These are phyloP conservation scores for Tiphia femorata DNA, from an alignment of 2,888 invertebrate genomes.

Conservation along the genomic window DNA sequence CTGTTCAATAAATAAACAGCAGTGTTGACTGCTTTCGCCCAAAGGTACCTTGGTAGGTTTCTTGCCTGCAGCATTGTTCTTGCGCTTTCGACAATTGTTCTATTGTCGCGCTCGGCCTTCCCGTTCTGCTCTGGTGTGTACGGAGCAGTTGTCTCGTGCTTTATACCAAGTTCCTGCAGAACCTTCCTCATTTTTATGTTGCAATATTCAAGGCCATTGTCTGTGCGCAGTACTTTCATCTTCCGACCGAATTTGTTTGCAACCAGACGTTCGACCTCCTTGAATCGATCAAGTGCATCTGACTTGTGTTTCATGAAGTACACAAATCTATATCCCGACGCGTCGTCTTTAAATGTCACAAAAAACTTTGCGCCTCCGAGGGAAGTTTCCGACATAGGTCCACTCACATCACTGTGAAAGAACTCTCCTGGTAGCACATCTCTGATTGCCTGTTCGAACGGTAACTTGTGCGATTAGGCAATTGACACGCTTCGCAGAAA, in stretches of 20 bases:
- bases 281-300: neutral
- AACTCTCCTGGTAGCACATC: slow-evolving; percentile 10
- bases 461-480: slow-evolving; percentile 40
- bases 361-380: slow-evolving; percentile 3
- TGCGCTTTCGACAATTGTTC: neutral
- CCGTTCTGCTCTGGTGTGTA: neutral
- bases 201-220: neutral
- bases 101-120: neutral
- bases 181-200: neutral
- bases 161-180: neutral
- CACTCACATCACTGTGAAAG: neutral
- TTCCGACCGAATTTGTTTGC: neutral
- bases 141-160: neutral
- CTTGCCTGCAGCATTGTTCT: slow-evolving; percentile 1
- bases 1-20: neutral
- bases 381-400: neutral
- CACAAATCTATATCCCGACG: neutral
- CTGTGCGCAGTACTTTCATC: neutral
- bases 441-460: slow-evolving; percentile 26
- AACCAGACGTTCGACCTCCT: neutral
- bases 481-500: slow-evolving; percentile 41
- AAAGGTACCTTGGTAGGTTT: neutral
- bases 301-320: slow-evolving; percentile 4
- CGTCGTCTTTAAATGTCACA: slow-evolving; percentile 4
- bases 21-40: neutral